Conservation (phyloP, 2,797 vertebrate genomes). For the Orestias chungarensis region DNA sequence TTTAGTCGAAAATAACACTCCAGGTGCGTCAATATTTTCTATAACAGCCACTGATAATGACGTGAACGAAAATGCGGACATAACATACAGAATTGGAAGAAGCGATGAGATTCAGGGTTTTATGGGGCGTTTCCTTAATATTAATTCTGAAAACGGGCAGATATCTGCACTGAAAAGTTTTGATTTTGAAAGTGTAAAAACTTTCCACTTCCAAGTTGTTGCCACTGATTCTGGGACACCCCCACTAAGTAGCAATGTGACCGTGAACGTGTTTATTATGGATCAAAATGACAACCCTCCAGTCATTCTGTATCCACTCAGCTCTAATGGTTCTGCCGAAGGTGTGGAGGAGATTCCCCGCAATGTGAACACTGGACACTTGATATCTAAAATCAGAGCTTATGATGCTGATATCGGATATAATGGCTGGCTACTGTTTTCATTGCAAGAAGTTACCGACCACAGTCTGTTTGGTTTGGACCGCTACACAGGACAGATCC, state of each 20-base stretch:
- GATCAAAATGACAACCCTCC: constrained; percentile 67
- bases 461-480: too few species aligned
- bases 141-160: constrained; percentile 49
- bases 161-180: constrained; percentile 40
- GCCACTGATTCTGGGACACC: constrained; percentile 51
- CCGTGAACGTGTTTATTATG: constrained; percentile 51
- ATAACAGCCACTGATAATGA: constrained; percentile 83
- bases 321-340: constrained; percentile 55
- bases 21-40: constrained; percentile 54
- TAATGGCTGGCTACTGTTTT: too few species aligned
- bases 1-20: constrained; percentile 74
- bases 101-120: constrained; percentile 21
- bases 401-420: too few species aligned
- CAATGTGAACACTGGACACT: constrained; percentile 48
- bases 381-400: constrained; percentile 55
- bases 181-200: constrained; percentile 62
- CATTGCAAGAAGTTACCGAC: too few species aligned
- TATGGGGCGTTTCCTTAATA: constrained; percentile 45
- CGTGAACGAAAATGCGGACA: constrained; percentile 81
- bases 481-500: too few species aligned
- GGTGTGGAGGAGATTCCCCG: constrained; percentile 50
- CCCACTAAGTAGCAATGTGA: neutral
- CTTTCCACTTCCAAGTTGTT: constrained; percentile 46
- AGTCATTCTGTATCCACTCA: constrained; percentile 59
- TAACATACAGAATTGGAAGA: constrained; percentile 77